A percentile compares a stretch with the other conserved stretches of the same genome.
Conservation (phyloP, 2,113 vertebrate genomes). For the Entosphenus tridentatus region DNA sequence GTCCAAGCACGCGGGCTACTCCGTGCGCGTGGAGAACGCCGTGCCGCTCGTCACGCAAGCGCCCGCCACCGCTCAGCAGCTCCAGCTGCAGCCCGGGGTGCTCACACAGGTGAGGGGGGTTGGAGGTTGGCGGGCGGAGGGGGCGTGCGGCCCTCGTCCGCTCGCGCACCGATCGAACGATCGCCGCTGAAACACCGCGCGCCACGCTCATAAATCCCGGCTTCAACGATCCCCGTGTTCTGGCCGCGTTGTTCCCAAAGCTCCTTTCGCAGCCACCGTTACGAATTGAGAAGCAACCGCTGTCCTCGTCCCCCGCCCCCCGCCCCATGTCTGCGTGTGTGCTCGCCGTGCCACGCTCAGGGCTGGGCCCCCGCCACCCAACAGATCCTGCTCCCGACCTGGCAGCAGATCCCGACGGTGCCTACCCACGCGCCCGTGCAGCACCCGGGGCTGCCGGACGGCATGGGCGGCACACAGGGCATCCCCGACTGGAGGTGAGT, state of each 20-base stretch:
- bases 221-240: no score
- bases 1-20: conserved; percentile 85
- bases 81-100: conserved; percentile 86
- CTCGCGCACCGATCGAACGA: no score
- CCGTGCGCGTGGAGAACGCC: conserved; percentile 85
- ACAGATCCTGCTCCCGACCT: conserved; percentile 79
- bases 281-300: no score
- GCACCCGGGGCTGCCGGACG: conserved; percentile 75
- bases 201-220: no score
- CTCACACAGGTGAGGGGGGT: conserved; percentile 61
- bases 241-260: no score
- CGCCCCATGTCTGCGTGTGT: background rate
- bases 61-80: conserved; percentile 61
- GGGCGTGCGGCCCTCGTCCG: no score
- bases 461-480: conserved; percentile 66
- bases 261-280: no score
- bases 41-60: conserved; percentile 96
- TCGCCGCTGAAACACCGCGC: no score
- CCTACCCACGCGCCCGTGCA: conserved; percentile 86
- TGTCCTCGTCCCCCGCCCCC: background rate
- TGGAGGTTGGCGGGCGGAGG: background rate
- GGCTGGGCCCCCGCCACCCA: conserved; percentile 85
- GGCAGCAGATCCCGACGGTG: conserved; percentile 90
- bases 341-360: conserved; percentile 25
- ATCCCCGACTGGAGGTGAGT: conserved; percentile 81